Base-by-base conservation (phyloP, 2,888 invertebrate species). In the Malthinus seriepunctatus region DNA sequence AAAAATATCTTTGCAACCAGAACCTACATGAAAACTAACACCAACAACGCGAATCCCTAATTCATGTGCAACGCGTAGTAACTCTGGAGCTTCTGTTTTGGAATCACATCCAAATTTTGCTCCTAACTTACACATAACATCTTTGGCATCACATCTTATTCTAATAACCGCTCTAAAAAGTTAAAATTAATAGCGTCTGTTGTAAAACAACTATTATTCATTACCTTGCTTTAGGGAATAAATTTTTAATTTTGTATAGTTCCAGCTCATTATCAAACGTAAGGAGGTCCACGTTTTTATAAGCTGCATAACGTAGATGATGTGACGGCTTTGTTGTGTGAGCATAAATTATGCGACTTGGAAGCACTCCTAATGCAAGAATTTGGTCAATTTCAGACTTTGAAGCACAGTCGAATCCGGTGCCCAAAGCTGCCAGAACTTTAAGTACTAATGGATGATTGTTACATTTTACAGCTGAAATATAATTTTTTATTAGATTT, bases 351-450 rank as follows among this genome's bases (percentile, higher is more conserved):
- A 97, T 95, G 69, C 91, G 88, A 72, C 86, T 82, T 0, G 92
- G 83, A 35, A 83, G 80, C 3, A 94, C 90, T 31, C 92, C 92
- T 63, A 93, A 76, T 8, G 83, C 83, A 66, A 92, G 76, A 69
- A 94, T 86, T 72, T 91, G 89, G 72, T 90, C 88, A 63, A 97
- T 93, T 81, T 97, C 97, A 58, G 80, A 86, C 81, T 95, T 95
- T 64, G 97, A 97, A 47, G 98, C 98, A 82, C 98, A 99, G 82
- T 99, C 98, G 80, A 98, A 99, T 63, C 92, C 91, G 37, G 89
- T 84, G 46, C 97, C 98, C 66, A 97, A 83, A 23, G 91, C 86
- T 14, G 94, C 93, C 69, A 99, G 82, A 5, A 92, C 86, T 77
- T 90, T 86, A 67, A 99, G 80, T 60, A 99, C 86, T 64, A 88